Percentiles rank a stretch among this genome's conserved stretches.
These are phyloP conservation scores for Fabriciana adippe DNA, from an alignment of 2,888 invertebrate genomes.

Conservation along the genomic window DNA sequence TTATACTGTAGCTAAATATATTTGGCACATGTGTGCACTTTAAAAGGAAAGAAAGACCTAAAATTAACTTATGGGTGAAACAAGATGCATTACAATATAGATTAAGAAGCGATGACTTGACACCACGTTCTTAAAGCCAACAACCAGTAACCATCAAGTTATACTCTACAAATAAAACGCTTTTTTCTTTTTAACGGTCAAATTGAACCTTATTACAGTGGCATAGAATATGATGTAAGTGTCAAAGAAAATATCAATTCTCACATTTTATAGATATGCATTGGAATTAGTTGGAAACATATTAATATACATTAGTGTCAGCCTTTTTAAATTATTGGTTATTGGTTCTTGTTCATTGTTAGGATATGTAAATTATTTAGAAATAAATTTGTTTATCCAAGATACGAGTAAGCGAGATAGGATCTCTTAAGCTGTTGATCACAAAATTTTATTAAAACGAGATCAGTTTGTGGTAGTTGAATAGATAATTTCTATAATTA, in stretches of 20 bases:
- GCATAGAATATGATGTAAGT: conserved; percentile 31
- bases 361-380: conserved; percentile 62
- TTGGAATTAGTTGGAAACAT: conserved; percentile 71
- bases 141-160: conserved; percentile 42
- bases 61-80: conserved; percentile 51
- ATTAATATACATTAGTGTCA: conserved; percentile 77
- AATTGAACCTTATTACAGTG: conserved; percentile 37
- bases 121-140: conserved; percentile 60
- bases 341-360: conserved; percentile 69
- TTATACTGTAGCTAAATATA: not conserved
- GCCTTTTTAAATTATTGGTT: conserved; percentile 72
- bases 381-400: conserved; percentile 56
- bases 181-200: conserved; percentile 8
- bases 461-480: conserved; percentile 5
- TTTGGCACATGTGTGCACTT: not conserved
- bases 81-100: conserved; percentile 79
- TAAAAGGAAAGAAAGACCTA: conserved; percentile 1
- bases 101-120: conserved; percentile 79
- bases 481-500: conserved; percentile 5
- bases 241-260: conserved; percentile 31
- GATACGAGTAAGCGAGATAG: conserved; percentile 34
- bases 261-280: conserved; percentile 55
- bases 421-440: conserved; percentile 25
- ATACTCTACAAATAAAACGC: not conserved
- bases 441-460: conserved; percentile 27